Conservation (phyloP, 2,888 invertebrate genomes). For the Coecobrya sp. region DNA sequence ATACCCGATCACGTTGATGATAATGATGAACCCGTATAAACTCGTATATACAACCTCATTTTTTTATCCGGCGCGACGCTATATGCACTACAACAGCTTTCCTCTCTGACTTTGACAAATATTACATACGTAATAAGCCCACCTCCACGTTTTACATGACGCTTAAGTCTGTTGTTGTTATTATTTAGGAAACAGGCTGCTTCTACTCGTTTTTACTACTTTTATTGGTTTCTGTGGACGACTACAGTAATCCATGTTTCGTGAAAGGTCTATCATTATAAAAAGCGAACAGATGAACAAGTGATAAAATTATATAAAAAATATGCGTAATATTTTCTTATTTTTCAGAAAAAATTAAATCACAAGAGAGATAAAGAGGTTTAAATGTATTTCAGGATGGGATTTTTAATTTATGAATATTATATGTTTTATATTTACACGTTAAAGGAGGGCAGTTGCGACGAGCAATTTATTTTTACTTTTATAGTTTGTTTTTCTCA, state of each 20-base stretch:
- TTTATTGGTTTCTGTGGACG: not conserved
- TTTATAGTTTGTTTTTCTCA: conserved; percentile 41
- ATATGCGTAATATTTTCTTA: not conserved
- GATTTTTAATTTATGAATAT: conserved; percentile 73
- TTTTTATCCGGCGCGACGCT: conserved; percentile 68
- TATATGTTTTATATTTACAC: conserved; percentile 18
- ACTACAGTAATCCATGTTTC: too few relatives aligned
- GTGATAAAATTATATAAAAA: too few relatives aligned
- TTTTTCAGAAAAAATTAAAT: not conserved
- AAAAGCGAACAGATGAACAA: too few relatives aligned
- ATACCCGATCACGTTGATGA: conserved; percentile 29
- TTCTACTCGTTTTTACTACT: not conserved
- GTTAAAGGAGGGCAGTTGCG: conserved; percentile 68
- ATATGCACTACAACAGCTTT: conserved; percentile 63
- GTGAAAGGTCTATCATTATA: too few relatives aligned
- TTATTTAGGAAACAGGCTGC: not conserved
- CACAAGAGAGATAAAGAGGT: not conserved
- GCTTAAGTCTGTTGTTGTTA: not conserved
- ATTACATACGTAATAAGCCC: conserved; percentile 54
- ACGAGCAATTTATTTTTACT: conserved; percentile 56
- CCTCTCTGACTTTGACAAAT: conserved; percentile 21
- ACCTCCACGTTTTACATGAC: conserved; percentile 31
- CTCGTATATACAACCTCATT: conserved; percentile 74
- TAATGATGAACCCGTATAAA: conserved; percentile 79
- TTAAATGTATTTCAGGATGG: conserved; percentile 3